phyloP scores from a whole-genome alignment of 2,113 vertebrate species.

The Anhinga rufa region DNA sequence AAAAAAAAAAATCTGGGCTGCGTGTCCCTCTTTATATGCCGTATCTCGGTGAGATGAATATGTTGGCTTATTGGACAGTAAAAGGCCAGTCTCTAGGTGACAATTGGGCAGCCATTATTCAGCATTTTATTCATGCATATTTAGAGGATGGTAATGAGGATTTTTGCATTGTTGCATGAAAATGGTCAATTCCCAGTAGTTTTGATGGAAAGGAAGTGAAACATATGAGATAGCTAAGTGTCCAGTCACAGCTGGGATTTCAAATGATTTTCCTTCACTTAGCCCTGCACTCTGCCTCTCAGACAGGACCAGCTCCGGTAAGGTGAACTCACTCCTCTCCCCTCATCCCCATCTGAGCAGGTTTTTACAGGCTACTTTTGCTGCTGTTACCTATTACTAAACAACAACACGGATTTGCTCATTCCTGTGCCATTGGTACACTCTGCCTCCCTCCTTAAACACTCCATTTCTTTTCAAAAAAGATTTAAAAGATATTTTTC shows the following conservation, averaged over 20 bases:
- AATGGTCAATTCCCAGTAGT: slow-evolving; percentile 87
- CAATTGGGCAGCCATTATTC: slow-evolving; percentile 86
- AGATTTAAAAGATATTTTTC: not conserved
- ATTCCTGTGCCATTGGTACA: not conserved
- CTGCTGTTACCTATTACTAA: slow-evolving; percentile 54
- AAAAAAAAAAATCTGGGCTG: slow-evolving; percentile 59
- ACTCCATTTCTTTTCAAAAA: not conserved
- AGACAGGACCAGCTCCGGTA: slow-evolving; percentile 33
- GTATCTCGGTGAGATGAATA: slow-evolving; percentile 88
- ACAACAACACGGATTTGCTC: slow-evolving; percentile 38
- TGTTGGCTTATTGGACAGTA: slow-evolving; percentile 94
- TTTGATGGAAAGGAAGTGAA: slow-evolving; percentile 80
- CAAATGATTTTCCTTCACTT: slow-evolving; percentile 54
- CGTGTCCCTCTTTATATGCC: slow-evolving; percentile 80
- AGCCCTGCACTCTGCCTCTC: slow-evolving; percentile 36
- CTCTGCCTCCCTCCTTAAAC: not conserved
- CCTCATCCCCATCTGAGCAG: slow-evolving; percentile 42
- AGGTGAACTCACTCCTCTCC: slow-evolving; percentile 8
- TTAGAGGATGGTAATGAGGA: slow-evolving; percentile 98
- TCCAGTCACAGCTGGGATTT: slow-evolving; percentile 72
- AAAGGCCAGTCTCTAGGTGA: slow-evolving; percentile 94
- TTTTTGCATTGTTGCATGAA: slow-evolving; percentile 99
- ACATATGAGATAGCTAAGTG: slow-evolving; percentile 70
- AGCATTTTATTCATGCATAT: slow-evolving; percentile 98
- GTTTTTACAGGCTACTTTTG: slow-evolving; percentile 65